Conservation (phyloP, 2,888 invertebrate species). For the Machimus atricapillus region DNA sequence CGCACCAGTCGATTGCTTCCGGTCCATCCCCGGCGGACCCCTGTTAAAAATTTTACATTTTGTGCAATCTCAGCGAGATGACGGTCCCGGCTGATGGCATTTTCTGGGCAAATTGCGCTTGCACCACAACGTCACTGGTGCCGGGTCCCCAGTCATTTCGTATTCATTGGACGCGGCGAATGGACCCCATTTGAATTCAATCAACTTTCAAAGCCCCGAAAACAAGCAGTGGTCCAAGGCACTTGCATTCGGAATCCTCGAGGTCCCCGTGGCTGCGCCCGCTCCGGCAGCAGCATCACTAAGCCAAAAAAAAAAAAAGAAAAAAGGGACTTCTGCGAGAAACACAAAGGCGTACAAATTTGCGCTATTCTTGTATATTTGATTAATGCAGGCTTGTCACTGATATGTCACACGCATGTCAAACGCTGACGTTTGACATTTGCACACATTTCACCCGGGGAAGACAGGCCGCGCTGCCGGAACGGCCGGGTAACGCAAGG, state of each 20-base stretch:
- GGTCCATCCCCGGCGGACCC: background rate
- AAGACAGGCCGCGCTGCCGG: conserved; percentile 14
- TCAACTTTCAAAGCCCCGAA: conserved; percentile 23
- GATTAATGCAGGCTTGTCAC: conserved; percentile 64
- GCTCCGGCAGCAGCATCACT: background rate
- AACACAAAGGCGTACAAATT: conserved; percentile 51
- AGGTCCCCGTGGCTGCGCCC: background rate
- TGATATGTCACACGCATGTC: conserved; percentile 65
- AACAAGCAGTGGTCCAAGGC: conserved; percentile 5
- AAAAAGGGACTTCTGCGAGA: conserved; percentile 5
- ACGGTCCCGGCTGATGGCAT: background rate
- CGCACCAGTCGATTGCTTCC: conserved; percentile 27
- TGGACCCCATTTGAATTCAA: conserved; percentile 36
- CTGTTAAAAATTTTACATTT: conserved; percentile 6
- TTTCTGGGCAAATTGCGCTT: background rate
- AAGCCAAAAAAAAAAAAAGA: background rate
- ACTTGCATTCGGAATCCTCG: conserved; percentile 7
- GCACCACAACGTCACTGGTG: background rate
- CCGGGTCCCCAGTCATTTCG: background rate
- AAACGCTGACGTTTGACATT: conserved; percentile 64
- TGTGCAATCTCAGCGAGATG: conserved; percentile 19
- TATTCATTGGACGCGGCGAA: conserved; percentile 33
- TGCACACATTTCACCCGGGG: conserved; percentile 47
- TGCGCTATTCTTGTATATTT: conserved; percentile 58
- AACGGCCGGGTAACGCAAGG: background rate